These are phyloP conservation scores for Marcusenius ussheri DNA, from an alignment of 2,113 vertebrate genomes.

Conservation along the genomic window DNA sequence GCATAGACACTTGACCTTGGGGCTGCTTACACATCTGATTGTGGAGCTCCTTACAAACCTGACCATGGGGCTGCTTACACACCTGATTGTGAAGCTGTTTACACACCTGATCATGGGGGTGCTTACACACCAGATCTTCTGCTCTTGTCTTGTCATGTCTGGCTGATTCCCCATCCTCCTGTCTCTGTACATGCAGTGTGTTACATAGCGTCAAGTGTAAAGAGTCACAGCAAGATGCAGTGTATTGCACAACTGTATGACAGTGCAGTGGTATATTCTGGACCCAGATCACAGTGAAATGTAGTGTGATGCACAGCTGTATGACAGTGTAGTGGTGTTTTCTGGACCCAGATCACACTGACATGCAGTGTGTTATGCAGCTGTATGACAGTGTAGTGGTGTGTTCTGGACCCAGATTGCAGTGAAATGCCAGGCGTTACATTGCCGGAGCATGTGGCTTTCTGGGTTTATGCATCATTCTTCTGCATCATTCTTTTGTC, in stretches of 20 bases:
- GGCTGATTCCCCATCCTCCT: not conserved
- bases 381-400: not conserved
- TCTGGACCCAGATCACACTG: not conserved
- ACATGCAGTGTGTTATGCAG: not conserved
- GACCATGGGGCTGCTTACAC: not conserved
- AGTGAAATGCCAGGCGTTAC: not conserved
- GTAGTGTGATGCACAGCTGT: not conserved
- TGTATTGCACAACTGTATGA: not conserved
- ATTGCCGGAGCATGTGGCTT: not conserved
- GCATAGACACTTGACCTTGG: not conserved
- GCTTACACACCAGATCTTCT: not conserved
- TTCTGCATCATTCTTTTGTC: not conserved
- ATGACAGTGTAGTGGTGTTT: not conserved
- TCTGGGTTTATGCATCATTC: not conserved
- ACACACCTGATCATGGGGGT: not conserved
- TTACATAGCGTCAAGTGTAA: not conserved
- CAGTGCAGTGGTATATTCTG: not conserved
- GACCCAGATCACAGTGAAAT: not conserved
- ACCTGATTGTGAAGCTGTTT: not conserved
- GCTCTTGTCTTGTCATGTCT: not conserved
- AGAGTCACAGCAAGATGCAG: not conserved
- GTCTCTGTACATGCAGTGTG: not conserved
- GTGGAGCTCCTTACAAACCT: not conserved
- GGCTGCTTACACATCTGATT: not conserved
- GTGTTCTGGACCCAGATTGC: not conserved